Conservation (phyloP, 2,888 invertebrate species). For the Euplexia lucipara region DNA sequence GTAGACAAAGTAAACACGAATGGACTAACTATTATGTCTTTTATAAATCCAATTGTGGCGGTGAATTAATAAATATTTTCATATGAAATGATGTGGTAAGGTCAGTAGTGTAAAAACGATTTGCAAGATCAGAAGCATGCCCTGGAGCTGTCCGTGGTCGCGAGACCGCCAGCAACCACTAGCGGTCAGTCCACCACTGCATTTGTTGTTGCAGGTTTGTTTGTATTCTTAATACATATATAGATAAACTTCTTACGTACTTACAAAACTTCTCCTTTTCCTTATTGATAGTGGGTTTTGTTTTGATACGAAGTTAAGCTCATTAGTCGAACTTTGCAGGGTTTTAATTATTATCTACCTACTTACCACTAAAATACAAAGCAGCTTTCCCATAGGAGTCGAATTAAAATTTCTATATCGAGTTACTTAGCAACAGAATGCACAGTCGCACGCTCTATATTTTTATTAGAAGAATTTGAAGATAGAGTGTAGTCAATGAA, state of each 20-base stretch:
- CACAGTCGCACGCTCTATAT: slow-evolving; percentile 50
- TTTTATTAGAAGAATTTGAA: slow-evolving; percentile 68
- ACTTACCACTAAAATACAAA: slow-evolving; percentile 14
- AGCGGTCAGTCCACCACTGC: slow-evolving; percentile 80
- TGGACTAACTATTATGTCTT: slow-evolving; percentile 14
- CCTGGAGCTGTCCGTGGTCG: slow-evolving; percentile 89
- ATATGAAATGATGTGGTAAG: slow-evolving; percentile 68
- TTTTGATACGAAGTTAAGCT: neutral
- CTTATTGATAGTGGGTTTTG: too few relatives aligned
- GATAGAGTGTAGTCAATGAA: slow-evolving; percentile 77
- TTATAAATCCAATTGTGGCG: slow-evolving; percentile 33
- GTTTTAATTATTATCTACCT: neutral
- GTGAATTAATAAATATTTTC: slow-evolving; percentile 57
- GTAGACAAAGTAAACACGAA: slow-evolving; percentile 19
- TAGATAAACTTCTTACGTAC: too few relatives aligned
- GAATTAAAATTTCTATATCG: slow-evolving; percentile 27
- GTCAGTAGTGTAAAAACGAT: slow-evolving; percentile 73
- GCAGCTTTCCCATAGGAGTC: slow-evolving; percentile 15
- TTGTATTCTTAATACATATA: slow-evolving; percentile 25
- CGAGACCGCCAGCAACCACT: slow-evolving; percentile 80
- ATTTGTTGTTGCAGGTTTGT: slow-evolving; percentile 83
- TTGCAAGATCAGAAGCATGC: slow-evolving; percentile 75
- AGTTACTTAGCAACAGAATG: slow-evolving; percentile 34
- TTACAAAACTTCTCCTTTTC: slow-evolving; percentile 10
- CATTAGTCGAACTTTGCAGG: slow-evolving; percentile 13